Base-by-base conservation (phyloP, 2,888 invertebrate species). In the Pollenia labialis region DNA sequence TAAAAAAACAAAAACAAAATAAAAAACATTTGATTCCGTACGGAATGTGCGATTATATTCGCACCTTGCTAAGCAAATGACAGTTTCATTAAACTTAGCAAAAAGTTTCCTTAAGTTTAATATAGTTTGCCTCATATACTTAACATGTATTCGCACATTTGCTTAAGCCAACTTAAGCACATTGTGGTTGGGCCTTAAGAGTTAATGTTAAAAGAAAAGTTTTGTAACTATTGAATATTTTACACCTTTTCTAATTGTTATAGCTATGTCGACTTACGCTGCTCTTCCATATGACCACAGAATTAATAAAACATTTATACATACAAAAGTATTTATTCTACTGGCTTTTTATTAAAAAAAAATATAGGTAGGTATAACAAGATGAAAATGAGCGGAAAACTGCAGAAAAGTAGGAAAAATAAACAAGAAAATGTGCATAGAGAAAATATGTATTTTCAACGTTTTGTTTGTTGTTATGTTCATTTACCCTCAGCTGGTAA, bases 391-490 rank as follows among this genome's bases (percentile, higher is more conserved):
- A 42, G 40, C n/a, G 4, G 64, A 77, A 81, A 76, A 75, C 40
- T 81, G 85, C 81, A 85, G 11, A 69, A 56, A 74, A 77, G 32
- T 64, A 60, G 68, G 11, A 66, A 18, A 56, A 40, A 62, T 48
- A 18, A 40, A 12, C 68, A 46, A 68, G 18, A 40, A 44, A 69
- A 50, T 54, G 72, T 48, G 58, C 48, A 48, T 52, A 76, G 42
- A 62, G 23, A 7, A 44, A 50, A 60, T 52, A n/a, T n/a, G n/a
- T n/a, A 52, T 54, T 0, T 23, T 16, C 2, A 69, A 62, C 3
- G 71, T 6, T 32, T 46, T 44, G 50, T 50, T 74, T 40, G 40
- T 18, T 40, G 4, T 50, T 58, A 12, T 46, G 11, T 14, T 69
- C 18, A 54, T 74, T 32, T 42, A 60, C 46, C 12, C 18, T 66